Conservation (phyloP, 2,888 invertebrate species). For the Drosophila greeni region DNA sequence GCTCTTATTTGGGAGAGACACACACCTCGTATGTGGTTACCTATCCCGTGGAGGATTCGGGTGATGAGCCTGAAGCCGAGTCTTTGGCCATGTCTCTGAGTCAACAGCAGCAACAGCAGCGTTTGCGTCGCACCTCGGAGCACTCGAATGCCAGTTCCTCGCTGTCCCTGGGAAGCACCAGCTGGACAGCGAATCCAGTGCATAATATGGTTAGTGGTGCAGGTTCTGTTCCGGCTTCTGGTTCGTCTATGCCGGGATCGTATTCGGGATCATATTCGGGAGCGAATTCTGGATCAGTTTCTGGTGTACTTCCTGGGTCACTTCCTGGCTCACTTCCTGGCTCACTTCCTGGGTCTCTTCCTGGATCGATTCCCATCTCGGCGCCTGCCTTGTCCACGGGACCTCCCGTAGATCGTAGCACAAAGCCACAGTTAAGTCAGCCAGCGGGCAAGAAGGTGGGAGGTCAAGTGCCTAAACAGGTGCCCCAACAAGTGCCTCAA, state of each 20-base stretch:
- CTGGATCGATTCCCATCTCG: neutral
- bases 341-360: too few species aligned
- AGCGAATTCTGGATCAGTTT: neutral
- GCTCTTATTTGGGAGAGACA: slow-evolving; percentile 61
- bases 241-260: neutral
- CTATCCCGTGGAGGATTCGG: slow-evolving; percentile 69
- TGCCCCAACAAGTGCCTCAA: neutral
- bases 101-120: slow-evolving; percentile 22
- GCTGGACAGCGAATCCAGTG: slow-evolving; percentile 73
- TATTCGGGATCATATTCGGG: too few species aligned
- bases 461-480: neutral
- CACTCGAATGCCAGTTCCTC: slow-evolving; percentile 67
- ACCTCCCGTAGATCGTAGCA: slow-evolving; percentile 55
- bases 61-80: slow-evolving; percentile 60
- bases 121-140: slow-evolving; percentile 65
- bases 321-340: too few species aligned
- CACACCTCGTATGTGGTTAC: slow-evolving; percentile 71
- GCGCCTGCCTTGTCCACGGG: slow-evolving; percentile 5
- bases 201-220: slow-evolving; percentile 31
- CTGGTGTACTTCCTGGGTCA: too few species aligned
- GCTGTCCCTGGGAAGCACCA: slow-evolving; percentile 61
- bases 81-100: slow-evolving; percentile 26
- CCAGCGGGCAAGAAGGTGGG: neutral
- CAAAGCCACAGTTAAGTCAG: slow-evolving; percentile 51
- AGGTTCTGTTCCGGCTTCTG: neutral